phyloP scores from a whole-genome alignment of 2,797 vertebrate species.

The Steatocranus sp. region DNA sequence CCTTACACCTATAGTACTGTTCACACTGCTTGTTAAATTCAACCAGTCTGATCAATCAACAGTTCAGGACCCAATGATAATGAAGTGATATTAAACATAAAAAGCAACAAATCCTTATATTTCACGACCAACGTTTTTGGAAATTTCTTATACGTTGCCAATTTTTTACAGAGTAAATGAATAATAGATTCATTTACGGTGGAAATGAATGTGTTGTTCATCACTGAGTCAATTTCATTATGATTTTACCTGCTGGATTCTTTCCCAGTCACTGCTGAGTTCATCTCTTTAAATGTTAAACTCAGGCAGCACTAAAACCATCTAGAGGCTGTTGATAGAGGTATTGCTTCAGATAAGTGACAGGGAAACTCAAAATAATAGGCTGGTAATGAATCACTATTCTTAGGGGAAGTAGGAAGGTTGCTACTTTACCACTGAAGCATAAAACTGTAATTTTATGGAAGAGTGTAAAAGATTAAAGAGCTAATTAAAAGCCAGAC shows the following conservation, averaged over 20 bases:
- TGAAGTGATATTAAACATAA: not conserved
- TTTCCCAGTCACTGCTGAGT: not conserved
- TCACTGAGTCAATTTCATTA: not conserved
- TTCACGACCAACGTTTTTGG: not conserved
- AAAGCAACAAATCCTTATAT: not conserved
- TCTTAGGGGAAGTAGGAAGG: not conserved
- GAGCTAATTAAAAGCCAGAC: conserved; percentile 8
- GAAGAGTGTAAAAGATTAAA: not conserved
- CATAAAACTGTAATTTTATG: not conserved
- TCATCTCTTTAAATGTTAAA: not conserved
- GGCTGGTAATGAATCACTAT: not conserved
- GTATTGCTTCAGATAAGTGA: not conserved
- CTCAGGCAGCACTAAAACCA: not conserved
- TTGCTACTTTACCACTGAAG: not conserved
- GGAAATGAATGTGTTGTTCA: not conserved
- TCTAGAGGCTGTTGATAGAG: not conserved
- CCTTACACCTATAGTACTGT: not conserved
- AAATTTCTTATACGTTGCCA: not conserved
- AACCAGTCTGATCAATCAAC: not conserved
- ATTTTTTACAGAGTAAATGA: not conserved
- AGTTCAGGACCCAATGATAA: not conserved
- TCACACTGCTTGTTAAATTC: not conserved
- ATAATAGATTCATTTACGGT: fast-evolving
- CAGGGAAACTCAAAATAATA: not conserved
- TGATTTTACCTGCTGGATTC: not conserved